phyloP scores from a whole-genome alignment of 1,140 invertebrate genomes.

The Achatina immaculata region DNA sequence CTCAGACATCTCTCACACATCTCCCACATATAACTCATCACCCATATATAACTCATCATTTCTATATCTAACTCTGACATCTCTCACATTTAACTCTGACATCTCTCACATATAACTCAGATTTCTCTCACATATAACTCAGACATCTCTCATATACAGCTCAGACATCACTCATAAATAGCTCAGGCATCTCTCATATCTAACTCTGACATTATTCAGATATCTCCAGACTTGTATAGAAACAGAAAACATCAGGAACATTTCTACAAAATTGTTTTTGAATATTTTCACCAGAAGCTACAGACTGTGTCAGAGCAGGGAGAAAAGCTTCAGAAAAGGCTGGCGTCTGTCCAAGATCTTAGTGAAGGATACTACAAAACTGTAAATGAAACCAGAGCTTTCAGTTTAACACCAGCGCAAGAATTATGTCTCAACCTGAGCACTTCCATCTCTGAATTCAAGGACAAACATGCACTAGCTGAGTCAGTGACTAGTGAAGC shows the following conservation, averaged over 20 bases:
- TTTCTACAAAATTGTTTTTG: neutral
- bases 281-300: conserved; percentile 4
- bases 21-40: too few species aligned
- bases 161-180: too few species aligned
- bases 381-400: neutral
- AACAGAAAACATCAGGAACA: neutral
- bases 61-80: too few species aligned
- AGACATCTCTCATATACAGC: too few species aligned
- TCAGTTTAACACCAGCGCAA: neutral
- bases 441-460: neutral
- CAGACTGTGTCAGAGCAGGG: neutral
- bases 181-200: too few species aligned
- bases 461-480: neutral
- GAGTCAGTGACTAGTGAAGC: neutral
- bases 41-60: too few species aligned
- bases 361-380: neutral
- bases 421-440: neutral
- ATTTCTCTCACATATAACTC: too few species aligned
- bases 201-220: too few species aligned
- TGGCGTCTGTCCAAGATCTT: neutral
- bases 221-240: too few species aligned
- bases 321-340: neutral
- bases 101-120: too few species aligned
- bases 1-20: too few species aligned
- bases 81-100: too few species aligned